These are phyloP conservation scores for Tolypeutes matacus DNA, from an alignment of 2,797 vertebrate species.

Conservation along the genomic window DNA sequence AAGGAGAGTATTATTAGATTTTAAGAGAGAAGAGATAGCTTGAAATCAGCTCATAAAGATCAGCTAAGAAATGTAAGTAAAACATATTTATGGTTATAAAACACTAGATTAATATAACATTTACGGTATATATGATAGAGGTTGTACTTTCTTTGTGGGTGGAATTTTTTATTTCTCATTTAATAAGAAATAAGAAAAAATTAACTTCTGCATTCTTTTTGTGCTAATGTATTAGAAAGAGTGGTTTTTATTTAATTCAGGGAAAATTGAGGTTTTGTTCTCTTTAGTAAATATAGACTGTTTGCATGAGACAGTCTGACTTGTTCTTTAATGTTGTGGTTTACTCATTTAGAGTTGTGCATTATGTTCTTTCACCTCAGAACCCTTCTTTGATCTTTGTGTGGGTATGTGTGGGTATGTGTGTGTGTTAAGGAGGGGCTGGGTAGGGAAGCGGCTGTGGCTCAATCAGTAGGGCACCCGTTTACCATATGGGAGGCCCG, in stretches of 20 bases:
- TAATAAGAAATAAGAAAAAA: conserved; percentile 24
- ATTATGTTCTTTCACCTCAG: conserved; percentile 51
- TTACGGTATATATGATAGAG: background rate
- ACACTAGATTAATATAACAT: background rate
- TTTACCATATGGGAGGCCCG: no score
- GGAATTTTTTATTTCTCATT: conserved; percentile 29
- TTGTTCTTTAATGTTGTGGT: conserved; percentile 47
- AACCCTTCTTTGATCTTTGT: conserved; percentile 76
- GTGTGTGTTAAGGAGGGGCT: conserved; percentile 10
- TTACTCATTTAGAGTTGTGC: conserved; percentile 67
- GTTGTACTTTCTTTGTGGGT: conserved; percentile 32
- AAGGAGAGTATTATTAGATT: background rate
- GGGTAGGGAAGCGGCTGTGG: no score
- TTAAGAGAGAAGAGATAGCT: conserved; percentile 5
- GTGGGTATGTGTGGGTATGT: conserved; percentile 38
- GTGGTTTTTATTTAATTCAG: conserved; percentile 41
- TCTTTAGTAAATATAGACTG: conserved; percentile 14
- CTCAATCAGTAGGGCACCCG: no score
- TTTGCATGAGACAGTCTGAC: conserved; percentile 25
- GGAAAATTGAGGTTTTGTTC: conserved; percentile 57
- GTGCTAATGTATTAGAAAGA: conserved; percentile 18
- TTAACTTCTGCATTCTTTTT: conserved; percentile 32
- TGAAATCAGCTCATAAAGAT: conserved; percentile 15
- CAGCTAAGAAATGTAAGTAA: background rate
- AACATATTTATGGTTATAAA: background rate